These are phyloP conservation scores for Spinus olivaceus DNA, from an alignment of 2,797 vertebrate species.

Conservation along the genomic window DNA sequence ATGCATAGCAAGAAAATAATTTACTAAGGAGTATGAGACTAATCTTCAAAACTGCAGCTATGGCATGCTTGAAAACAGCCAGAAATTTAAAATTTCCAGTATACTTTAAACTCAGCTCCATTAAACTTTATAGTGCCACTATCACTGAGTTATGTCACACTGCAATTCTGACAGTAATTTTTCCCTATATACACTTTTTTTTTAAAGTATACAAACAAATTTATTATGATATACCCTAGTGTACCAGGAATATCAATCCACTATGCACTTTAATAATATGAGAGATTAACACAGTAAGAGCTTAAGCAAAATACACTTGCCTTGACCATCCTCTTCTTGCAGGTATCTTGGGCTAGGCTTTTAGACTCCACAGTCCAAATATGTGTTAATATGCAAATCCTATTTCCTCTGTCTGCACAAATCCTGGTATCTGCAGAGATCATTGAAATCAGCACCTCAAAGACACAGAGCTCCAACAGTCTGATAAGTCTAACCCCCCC, in stretches of 20 bases:
- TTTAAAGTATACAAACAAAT: neutral
- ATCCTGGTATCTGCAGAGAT: neutral
- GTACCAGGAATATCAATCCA: neutral
- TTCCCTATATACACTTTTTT: neutral
- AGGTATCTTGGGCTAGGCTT: neutral
- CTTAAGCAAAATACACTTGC: neutral
- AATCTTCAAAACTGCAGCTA: neutral
- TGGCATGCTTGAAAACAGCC: neutral
- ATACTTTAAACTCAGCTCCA: neutral
- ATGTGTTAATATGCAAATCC: neutral
- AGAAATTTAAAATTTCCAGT: neutral
- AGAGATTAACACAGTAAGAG: neutral
- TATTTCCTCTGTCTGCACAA: neutral
- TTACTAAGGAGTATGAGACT: neutral
- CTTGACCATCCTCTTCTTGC: neutral
- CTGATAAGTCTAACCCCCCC: rapidly evolving
- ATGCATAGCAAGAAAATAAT: neutral
- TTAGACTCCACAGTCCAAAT: neutral
- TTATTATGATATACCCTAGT: neutral
- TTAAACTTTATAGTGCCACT: neutral
- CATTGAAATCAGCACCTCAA: neutral
- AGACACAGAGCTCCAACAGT: neutral
- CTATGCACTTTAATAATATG: neutral
- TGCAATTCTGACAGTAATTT: neutral
- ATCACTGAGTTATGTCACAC: neutral